Evolutionary conservation across 2,113 vertebrate species (phyloP).

Genomic region (Sminthopsis crassicaudata): DNA sequence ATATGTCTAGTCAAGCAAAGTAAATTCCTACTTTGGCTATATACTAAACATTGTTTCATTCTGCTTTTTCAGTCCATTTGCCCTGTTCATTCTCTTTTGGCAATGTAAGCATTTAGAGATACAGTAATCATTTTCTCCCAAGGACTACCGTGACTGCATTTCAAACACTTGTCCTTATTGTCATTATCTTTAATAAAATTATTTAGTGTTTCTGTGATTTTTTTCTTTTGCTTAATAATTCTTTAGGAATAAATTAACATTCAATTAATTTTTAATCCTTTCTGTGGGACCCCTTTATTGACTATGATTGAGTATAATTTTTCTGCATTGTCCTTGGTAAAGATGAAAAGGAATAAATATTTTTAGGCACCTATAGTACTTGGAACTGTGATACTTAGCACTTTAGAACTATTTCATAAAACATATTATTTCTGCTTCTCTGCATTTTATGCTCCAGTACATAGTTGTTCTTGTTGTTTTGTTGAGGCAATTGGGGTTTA

Average conservation of each 20-base stretch:
- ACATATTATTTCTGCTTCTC: neutral
- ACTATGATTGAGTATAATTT: neutral
- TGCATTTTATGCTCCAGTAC: neutral
- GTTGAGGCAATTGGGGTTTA: too few species aligned
- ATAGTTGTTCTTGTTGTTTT: neutral
- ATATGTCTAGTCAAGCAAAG: neutral
- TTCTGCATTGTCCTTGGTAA: neutral
- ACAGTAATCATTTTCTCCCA: neutral
- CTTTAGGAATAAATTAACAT: neutral
- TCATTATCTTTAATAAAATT: neutral
- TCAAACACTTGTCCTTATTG: neutral
- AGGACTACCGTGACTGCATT: neutral
- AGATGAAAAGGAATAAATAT: neutral
- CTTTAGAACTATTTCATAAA: neutral
- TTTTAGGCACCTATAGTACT: neutral
- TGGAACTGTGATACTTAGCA: neutral
- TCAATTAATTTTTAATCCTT: neutral
- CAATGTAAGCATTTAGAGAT: neutral
- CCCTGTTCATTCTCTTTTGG: neutral
- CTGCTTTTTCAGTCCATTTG: neutral
- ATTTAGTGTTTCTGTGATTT: neutral
- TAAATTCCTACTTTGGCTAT: neutral
- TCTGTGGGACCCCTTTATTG: neutral
- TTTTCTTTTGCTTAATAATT: neutral
- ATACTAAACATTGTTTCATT: neutral